Evolutionary conservation across 2,113 vertebrate genomes (phyloP).

Genomic region (Herpailurus yagouaroundi): DNA sequence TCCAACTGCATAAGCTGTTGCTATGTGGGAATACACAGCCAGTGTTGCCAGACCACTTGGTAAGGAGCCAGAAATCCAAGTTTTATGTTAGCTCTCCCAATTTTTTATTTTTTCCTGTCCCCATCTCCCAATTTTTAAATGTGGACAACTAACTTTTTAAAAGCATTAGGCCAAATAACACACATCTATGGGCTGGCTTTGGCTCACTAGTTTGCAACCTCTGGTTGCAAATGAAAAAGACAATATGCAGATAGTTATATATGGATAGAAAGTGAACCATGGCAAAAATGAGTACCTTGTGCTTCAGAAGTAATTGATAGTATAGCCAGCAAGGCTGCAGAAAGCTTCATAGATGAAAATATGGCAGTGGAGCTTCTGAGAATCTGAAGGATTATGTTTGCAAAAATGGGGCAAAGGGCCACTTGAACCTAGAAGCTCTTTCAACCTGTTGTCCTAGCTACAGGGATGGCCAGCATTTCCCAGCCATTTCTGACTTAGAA

Average conservation of each 20-base stretch:
- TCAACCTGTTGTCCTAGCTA: background rate
- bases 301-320: background rate
- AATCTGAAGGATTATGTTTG: background rate
- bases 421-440: background rate
- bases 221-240: background rate
- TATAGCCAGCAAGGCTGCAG: background rate
- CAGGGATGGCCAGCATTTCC: background rate
- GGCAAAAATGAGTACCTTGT: background rate
- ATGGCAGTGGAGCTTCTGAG: background rate
- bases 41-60: background rate
- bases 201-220: background rate
- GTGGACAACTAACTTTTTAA: background rate
- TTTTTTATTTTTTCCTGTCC: background rate
- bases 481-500: background rate
- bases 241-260: background rate
- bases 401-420: background rate
- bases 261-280: background rate
- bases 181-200: background rate
- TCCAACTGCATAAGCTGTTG: background rate
- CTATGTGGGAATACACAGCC: background rate
- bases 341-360: background rate
- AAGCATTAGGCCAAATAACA: constrained; percentile 25
- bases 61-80: background rate
- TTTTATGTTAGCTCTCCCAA: background rate
- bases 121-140: background rate